phyloP scores from a whole-genome alignment of 2,888 invertebrate genomes.

The Strigamia transsilvanica region DNA sequence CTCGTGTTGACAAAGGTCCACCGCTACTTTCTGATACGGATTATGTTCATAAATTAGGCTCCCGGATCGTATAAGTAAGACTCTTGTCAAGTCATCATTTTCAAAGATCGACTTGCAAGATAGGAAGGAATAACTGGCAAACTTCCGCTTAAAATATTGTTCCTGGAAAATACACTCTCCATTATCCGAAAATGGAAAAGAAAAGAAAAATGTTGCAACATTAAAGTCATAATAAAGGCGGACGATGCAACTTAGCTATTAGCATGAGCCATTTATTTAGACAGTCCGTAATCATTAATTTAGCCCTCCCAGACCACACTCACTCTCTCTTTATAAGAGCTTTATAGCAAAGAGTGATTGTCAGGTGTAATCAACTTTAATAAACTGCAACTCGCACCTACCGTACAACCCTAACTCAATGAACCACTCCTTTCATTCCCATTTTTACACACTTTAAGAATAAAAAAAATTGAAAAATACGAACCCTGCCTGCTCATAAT shows the following conservation, averaged over 20 bases:
- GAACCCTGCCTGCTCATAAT: conserved; percentile 20
- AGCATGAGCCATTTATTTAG: conserved; percentile 45
- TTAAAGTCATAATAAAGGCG: conserved; percentile 17
- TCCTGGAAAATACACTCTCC: conserved; percentile 10
- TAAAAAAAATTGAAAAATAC: conserved; percentile 12
- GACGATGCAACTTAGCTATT: conserved; percentile 28
- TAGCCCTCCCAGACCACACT: neutral
- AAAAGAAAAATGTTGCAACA: conserved; percentile 23
- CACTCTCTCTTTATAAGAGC: neutral
- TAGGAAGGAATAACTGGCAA: neutral
- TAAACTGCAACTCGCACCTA: conserved; percentile 5
- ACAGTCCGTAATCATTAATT: conserved; percentile 44
- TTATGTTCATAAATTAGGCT: conserved; percentile 39
- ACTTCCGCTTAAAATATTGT: conserved; percentile 3
- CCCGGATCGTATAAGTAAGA: neutral
- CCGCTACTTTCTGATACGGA: conserved; percentile 20
- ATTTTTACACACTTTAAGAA: neutral
- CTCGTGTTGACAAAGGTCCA: conserved; percentile 24
- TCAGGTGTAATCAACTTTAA: conserved; percentile 49
- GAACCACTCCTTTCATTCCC: conserved; percentile 27
- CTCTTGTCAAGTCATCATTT: conserved; percentile 24
- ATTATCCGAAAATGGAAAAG: neutral
- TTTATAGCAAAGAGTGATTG: conserved; percentile 38
- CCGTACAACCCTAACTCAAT: conserved; percentile 29
- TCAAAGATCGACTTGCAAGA: conserved; percentile 14